Evolutionary conservation across 1,140 invertebrate species (phyloP).

Genomic region (Chironomus tepperi): DNA sequence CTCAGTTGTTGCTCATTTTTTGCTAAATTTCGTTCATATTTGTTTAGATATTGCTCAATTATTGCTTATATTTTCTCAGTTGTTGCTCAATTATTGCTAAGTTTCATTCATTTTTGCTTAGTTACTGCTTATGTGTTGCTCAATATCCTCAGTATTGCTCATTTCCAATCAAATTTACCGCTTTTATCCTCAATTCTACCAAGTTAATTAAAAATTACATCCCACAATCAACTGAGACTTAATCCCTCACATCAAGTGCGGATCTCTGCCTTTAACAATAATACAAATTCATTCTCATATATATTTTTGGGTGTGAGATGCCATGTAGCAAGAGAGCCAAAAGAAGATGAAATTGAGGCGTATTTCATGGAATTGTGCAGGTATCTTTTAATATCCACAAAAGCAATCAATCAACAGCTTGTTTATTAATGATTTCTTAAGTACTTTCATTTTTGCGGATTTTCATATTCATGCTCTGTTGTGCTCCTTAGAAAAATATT

Average conservation of each 20-base stretch:
- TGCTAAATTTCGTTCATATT: too few relatives aligned
- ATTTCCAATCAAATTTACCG: too few relatives aligned
- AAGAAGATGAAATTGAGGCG: not conserved
- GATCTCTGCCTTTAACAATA: not conserved
- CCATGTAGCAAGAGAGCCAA: not conserved
- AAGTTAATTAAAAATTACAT: too few relatives aligned
- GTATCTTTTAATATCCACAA: conserved; percentile 10
- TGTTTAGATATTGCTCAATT: too few relatives aligned
- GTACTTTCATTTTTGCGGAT: conserved; percentile 12
- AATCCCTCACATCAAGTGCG: not conserved
- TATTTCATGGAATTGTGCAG: not conserved
- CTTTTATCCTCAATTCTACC: too few relatives aligned
- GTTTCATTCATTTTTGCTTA: too few relatives aligned
- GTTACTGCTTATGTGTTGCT: too few relatives aligned
- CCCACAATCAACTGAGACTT: too few relatives aligned
- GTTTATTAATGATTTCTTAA: conserved; percentile 14
- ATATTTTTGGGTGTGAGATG: not conserved
- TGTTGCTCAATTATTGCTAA: too few relatives aligned
- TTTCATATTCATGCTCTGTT: not conserved
- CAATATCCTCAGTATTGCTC: too few relatives aligned
- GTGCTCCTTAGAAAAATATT: not conserved
- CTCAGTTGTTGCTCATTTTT: too few relatives aligned
- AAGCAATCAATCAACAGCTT: conserved; percentile 7
- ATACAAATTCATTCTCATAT: not conserved
- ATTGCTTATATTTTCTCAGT: too few relatives aligned